Base-by-base conservation (phyloP, 2,113 vertebrate genomes). In the Tautogolabrus adspersus region DNA sequence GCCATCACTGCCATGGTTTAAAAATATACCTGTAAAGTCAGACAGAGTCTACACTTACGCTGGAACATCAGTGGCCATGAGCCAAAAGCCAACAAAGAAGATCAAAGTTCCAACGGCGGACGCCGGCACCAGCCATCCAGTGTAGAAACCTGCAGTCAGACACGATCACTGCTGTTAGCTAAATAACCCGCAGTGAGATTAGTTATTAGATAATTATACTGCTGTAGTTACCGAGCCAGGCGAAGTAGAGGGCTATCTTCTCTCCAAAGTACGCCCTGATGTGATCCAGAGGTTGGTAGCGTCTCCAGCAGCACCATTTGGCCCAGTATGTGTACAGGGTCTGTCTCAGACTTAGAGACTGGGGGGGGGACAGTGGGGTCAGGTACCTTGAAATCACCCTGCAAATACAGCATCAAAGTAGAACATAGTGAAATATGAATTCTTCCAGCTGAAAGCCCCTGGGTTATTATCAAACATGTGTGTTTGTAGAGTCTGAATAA, bases 201-300 rank as follows among this genome's bases (percentile, higher is more conserved):
- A 18, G 12, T 7, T 18, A 16, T 49, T 6, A 2, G 6, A 18
- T 5, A 6, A 16, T 1, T 1, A 0, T 6, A 34, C 3, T 38
- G 12, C 18, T 26, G 7, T 44, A 47, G 11, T 88, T 87, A 94
- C 94, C 93, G 1, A 95, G 81, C 93, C 94, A 95, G 66, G 94
- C 94, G 10, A 94, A 95, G 76, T 93, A 95, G 37, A 95, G 93
- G 0, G 94, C 93, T 12, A 93, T 92, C 88, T 95, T 95, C 85
- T 95, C 94, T 44, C 94, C 94, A n/a, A 90, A 95, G 69, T 95
- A 95, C 72, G 94, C 91, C 62, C 92, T 82, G 72, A 94, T 89
- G 68, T 94, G 93, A 62, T 95, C 93, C 76, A 95, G 88, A 5
- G 94, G 94, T 62, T 95, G 94, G 77, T 96, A 93, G 6, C 84